Conservation (phyloP, 2,113 vertebrate species). For the Salvator merianae region DNA sequence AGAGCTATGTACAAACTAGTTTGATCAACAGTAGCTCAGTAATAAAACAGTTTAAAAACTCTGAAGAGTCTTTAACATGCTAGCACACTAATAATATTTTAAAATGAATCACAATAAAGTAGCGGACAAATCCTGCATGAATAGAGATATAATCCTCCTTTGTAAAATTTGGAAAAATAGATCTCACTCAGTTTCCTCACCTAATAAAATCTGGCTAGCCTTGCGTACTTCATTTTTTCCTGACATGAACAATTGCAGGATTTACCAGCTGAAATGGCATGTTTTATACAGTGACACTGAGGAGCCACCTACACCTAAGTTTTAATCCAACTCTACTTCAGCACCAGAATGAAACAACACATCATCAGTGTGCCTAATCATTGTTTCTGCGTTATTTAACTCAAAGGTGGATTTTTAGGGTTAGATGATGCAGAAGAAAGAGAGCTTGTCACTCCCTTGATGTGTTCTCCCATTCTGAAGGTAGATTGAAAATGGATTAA, state of each 20-base stretch:
- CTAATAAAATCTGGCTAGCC: background rate
- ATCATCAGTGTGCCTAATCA: too few relatives aligned
- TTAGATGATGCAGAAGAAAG: too few relatives aligned
- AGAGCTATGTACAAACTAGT: too few relatives aligned
- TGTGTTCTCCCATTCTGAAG: too few relatives aligned
- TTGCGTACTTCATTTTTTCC: background rate
- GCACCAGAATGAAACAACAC: too few relatives aligned
- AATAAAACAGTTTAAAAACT: conserved; percentile 36
- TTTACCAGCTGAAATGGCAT: conserved; percentile 8
- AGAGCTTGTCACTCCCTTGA: too few relatives aligned
- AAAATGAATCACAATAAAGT: background rate
- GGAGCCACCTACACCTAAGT: too few relatives aligned
- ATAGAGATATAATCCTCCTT: background rate
- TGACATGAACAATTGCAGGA: background rate
- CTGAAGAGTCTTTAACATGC: background rate
- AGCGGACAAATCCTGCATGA: background rate
- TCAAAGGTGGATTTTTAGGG: too few relatives aligned
- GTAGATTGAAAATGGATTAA: too few relatives aligned
- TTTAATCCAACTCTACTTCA: too few relatives aligned
- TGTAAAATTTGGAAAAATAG: background rate
- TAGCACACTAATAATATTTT: conserved; percentile 30
- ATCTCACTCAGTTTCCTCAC: background rate
- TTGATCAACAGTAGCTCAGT: conserved; percentile 15
- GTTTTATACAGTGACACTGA: background rate
- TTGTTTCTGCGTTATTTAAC: too few relatives aligned